Evolutionary conservation across 2,113 vertebrate species (phyloP).

Genomic region (Mus pahari): DNA sequence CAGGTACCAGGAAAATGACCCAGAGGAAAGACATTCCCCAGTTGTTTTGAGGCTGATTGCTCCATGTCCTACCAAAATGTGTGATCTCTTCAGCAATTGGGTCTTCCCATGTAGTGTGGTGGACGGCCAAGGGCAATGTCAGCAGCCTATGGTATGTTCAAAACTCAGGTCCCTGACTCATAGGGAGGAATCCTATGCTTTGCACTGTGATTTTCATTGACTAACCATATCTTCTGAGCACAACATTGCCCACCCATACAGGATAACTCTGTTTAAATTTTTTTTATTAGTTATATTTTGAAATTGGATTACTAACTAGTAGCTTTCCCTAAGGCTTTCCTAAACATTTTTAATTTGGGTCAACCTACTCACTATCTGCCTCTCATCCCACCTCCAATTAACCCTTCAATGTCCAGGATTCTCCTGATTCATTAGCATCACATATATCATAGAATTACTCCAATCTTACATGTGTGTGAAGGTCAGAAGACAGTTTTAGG

Average conservation of each 20-base stretch:
- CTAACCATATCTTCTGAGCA: background rate
- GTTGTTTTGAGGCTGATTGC: background rate
- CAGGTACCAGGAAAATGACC: too few species aligned
- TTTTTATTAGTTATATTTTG: background rate
- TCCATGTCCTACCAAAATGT: too few species aligned
- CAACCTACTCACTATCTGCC: too few species aligned
- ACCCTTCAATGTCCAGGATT: background rate
- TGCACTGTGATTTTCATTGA: background rate
- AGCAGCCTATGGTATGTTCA: background rate
- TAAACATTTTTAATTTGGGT: background rate
- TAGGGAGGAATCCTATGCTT: background rate
- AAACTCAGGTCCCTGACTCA: background rate
- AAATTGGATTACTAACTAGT: background rate
- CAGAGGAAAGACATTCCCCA: background rate
- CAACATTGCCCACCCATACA: background rate
- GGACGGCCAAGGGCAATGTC: background rate
- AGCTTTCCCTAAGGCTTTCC: background rate
- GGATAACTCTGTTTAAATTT: background rate
- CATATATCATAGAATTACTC: background rate
- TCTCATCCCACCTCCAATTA: background rate
- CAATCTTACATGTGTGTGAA: background rate
- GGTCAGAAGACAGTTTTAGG: background rate
- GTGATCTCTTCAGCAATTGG: background rate
- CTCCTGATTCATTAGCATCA: background rate
- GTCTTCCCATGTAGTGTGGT: background rate